Base-by-base conservation (phyloP, 1,140 invertebrate genomes). In the Melanaphis sacchari region DNA sequence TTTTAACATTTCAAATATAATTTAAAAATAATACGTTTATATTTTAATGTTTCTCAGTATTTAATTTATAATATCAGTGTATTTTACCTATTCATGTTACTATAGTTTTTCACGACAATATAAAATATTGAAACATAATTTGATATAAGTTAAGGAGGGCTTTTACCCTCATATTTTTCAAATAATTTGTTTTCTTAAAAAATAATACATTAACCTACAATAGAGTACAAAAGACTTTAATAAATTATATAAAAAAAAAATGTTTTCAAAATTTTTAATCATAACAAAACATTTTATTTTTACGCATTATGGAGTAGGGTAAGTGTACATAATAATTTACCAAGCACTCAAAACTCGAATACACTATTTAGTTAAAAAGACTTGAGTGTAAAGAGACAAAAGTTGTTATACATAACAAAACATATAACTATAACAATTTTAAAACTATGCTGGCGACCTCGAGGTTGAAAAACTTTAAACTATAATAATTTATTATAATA, bases 211-310 rank as follows among this genome's bases (percentile, higher is more conserved):
- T n/a, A 76, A 76, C 59, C 31, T 76, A 76, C 31, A 66, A n/a
- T 15, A 21, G 59, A n/a, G 11, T n/a, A 76, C 15, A 76, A n/a
- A 76, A 76, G 59, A 36, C 59, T 66, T n/a, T n/a, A 76, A 36
- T 76, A 76, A 76, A 76, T 76, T 18, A 66, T n/a, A 36, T n/a
- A 52, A n/a, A n/a, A 76, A 76, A 76, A 76, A 76, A 76, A 76
- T 76, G 31, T 76, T 76, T n/a, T 76, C 15, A 76, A 76, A 18
- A 76, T 76, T 76, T 76, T 76, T 76, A 66, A 76, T 76, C 59
- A 36, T 76, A n/a, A 76, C 59, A n/a, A 76, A 76, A 76, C 59
- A n/a, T 76, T 76, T 76, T n/a, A 76, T n/a, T n/a, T 66, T 66
- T n/a, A n/a, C 15, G 31, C 59, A 36, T 18, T 76, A 76, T 76